Conservation (phyloP, 2,888 invertebrate genomes). For the Escarpia spicata region DNA sequence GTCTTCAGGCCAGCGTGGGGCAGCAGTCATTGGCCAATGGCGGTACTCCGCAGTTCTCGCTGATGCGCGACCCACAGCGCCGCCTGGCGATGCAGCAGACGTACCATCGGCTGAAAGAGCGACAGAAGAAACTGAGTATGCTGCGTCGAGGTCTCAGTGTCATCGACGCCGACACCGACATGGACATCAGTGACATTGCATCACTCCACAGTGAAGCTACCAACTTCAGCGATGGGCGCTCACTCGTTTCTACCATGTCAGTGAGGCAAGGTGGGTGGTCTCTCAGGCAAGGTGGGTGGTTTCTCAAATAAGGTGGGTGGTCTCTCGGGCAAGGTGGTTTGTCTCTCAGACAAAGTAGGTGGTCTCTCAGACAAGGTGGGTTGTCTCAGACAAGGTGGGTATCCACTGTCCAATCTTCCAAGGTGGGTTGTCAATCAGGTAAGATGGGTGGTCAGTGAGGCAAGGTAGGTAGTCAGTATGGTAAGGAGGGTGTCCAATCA, state of each 20-base stretch:
- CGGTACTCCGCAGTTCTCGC: background rate
- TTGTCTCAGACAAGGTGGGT: conserved; percentile 23
- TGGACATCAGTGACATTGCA: conserved; percentile 30
- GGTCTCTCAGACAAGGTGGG: too few species aligned
- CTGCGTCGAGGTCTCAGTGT: background rate
- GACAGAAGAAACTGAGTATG: conserved; percentile 51
- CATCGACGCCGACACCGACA: conserved; percentile 43
- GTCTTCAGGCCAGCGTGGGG: background rate
- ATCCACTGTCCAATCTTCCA: conserved; percentile 47
- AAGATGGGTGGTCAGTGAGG: conserved; percentile 44
- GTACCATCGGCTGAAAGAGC: conserved; percentile 55
- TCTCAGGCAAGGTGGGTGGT: background rate
- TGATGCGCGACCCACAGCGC: background rate
- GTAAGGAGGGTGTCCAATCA: background rate
- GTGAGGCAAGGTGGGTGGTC: conserved; percentile 49
- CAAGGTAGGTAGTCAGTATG: background rate
- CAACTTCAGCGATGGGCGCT: conserved; percentile 35
- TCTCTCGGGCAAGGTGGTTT: background rate
- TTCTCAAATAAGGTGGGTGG: background rate
- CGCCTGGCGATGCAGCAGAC: conserved; percentile 33
- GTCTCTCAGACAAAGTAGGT: background rate
- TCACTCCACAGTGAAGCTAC: conserved; percentile 33
- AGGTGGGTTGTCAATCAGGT: conserved; percentile 46
- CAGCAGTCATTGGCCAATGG: background rate
- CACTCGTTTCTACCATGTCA: conserved; percentile 51